Percentiles rank a stretch among this genome's conserved stretches.
phyloP scores from a whole-genome alignment of 2,888 invertebrate species.

The Stenotaenia linearis region DNA sequence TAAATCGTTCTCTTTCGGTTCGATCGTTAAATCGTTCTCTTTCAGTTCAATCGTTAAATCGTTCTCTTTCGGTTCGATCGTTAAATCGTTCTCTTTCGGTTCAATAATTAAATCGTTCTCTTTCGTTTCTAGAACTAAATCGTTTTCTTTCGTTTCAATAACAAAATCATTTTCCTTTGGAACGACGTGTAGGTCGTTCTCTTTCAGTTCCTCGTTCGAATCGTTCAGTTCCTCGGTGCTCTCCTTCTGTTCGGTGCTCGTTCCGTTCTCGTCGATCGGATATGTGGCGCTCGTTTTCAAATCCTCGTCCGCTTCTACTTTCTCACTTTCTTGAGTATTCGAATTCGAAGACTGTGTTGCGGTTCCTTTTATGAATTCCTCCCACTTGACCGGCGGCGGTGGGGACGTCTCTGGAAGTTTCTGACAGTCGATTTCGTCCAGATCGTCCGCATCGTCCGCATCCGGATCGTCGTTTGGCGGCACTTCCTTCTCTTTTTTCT shows the following conservation, averaged over 20 bases:
- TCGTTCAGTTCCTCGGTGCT: no score
- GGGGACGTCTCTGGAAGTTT: background rate
- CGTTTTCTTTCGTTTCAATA: background rate
- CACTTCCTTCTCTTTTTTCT: background rate
- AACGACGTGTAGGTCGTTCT: no score
- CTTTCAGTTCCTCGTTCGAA: no score
- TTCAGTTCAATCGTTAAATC: background rate
- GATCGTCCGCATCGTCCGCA: background rate
- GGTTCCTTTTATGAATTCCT: constrained; percentile 30
- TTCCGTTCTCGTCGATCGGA: background rate
- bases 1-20: no score
- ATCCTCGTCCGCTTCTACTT: no score
- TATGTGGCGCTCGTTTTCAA: no score
- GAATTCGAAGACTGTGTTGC: background rate
- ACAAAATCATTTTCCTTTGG: no score
- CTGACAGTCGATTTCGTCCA: background rate
- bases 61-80: background rate
- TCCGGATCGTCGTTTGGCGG: no score
- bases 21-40: background rate
- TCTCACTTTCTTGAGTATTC: background rate
- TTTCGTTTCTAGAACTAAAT: background rate
- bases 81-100: background rate
- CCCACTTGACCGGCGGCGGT: constrained; percentile 17
- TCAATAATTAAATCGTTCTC: background rate
- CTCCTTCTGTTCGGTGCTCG: background rate